These are phyloP conservation scores for Abrostola triplasia DNA, from an alignment of 2,888 invertebrate genomes.

Conservation along the genomic window DNA sequence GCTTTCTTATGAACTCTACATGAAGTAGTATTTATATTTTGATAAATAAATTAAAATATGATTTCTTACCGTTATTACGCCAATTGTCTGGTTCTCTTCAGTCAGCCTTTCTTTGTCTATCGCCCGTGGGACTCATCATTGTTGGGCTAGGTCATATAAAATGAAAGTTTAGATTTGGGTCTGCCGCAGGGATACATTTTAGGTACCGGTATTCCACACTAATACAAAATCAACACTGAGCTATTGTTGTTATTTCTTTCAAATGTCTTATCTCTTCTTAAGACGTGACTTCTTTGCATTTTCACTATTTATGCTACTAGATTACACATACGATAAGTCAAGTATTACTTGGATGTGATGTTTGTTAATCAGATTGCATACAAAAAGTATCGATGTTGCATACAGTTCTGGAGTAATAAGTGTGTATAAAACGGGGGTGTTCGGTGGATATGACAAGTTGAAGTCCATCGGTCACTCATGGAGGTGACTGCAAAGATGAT, in stretches of 20 bases:
- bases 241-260: slow-evolving; percentile 9
- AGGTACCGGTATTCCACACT: slow-evolving; percentile 5
- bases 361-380: slow-evolving; percentile 58
- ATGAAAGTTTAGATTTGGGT: too few species aligned
- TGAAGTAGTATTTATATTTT: too few species aligned
- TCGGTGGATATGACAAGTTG: slow-evolving; percentile 55
- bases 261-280: slow-evolving; percentile 27
- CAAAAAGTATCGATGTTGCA: slow-evolving; percentile 51
- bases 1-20: neutral
- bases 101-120: too few species aligned
- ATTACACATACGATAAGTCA: slow-evolving; percentile 43
- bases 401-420: slow-evolving; percentile 70
- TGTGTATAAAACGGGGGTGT: slow-evolving; percentile 70
- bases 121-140: too few species aligned
- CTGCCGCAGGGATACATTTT: slow-evolving; percentile 8
- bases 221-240: slow-evolving; percentile 19
- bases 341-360: slow-evolving; percentile 48
- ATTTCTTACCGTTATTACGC: too few species aligned
- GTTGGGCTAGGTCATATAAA: too few species aligned
- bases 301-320: slow-evolving; percentile 38
- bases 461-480: slow-evolving; percentile 64
- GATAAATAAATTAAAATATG: too few species aligned
- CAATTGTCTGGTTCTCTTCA: too few species aligned
- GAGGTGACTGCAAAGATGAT: slow-evolving; percentile 67
- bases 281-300: slow-evolving; percentile 49